Base-by-base conservation (phyloP, 2,888 invertebrate genomes). In the Myopa tessellatipennis region DNA sequence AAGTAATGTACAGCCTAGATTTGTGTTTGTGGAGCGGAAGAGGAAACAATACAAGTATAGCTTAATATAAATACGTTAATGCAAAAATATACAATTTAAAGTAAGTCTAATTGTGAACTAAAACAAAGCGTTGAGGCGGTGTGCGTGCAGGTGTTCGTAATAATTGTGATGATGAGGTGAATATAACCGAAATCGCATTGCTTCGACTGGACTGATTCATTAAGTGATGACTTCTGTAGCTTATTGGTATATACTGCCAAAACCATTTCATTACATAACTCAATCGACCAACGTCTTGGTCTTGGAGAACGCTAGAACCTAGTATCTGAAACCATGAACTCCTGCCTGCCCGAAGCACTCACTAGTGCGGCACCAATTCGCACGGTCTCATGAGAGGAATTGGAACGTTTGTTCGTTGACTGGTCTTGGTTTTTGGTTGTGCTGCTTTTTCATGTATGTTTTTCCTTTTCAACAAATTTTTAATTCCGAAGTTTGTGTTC, bases 381-480 rank as follows among this genome's bases (percentile, higher is more conserved):
- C 26, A 26, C 26, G 26, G 26, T 26, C 26, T 26, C 26, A 26
- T 26, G 26, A 26, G 26, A 55, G 10, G n/a, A n/a, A 14, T 55
- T 55, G 4, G 55, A 55, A n/a, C 16, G 5, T 55, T 55, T 45
- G 10, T 55, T 55, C 55, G 55, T 16, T 71, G 4, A 12, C 3
- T 55, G 52, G 7, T 70, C 55, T 36, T 71, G 55, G 16, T 38
- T 55, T 69, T 50, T 73, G 60, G 61, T 34, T 65, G 65, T 65
- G 65, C 65, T 65, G 65, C 34, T 65, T 34, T 38, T 38, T 38
- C 12, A 61, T 26, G 12, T 45, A 38, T 45, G 58, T 45, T 75
- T 68, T 40, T 69, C 40, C 68, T 68, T 68, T 67, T 67, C 38
- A 4, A 6, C 16, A 75, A 60, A 69, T 18, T 75, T 34, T 68